These are phyloP conservation scores for Mycogona germanica DNA, from an alignment of 2,888 invertebrate genomes.

Conservation along the genomic window DNA sequence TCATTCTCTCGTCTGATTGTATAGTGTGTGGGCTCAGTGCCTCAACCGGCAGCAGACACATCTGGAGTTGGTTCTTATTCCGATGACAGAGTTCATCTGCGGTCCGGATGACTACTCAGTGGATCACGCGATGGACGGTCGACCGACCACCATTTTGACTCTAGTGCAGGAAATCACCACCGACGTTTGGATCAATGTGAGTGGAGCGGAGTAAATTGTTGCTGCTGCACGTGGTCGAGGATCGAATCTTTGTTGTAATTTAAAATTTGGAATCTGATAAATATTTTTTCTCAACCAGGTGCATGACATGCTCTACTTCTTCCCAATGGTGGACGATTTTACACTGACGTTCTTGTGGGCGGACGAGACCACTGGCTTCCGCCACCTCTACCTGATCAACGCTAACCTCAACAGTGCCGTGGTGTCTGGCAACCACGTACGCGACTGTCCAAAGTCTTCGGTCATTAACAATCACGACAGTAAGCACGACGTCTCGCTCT, in stretches of 20 bases:
- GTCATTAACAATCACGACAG: slow-evolving; percentile 12
- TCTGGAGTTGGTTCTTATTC: slow-evolving; percentile 68
- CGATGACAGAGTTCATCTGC: slow-evolving; percentile 50
- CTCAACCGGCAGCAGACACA: slow-evolving; percentile 75
- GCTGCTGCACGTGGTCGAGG: too few species aligned
- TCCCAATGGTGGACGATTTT: slow-evolving; percentile 44
- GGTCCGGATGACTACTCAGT: slow-evolving; percentile 29
- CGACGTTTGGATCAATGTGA: slow-evolving; percentile 77
- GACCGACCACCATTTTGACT: slow-evolving; percentile 30
- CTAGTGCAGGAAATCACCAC: slow-evolving; percentile 48
- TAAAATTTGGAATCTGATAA: not conserved
- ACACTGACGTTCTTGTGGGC: slow-evolving; percentile 71
- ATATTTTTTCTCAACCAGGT: slow-evolving; percentile 33
- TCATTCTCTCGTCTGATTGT: slow-evolving; percentile 23
- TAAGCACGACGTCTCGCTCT: too few species aligned
- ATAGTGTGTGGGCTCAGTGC: slow-evolving; percentile 83
- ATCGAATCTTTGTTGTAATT: not conserved
- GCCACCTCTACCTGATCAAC: slow-evolving; percentile 57
- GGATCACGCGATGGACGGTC: too few species aligned
- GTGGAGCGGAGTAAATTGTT: too few species aligned
- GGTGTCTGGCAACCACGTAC: not conserved
- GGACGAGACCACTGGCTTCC: slow-evolving; percentile 77
- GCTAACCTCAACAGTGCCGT: slow-evolving; percentile 21
- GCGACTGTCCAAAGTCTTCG: not conserved
- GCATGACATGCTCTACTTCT: slow-evolving; percentile 76